Percentiles rank a stretch among this genome's conserved stretches.
phyloP scores from a whole-genome alignment of 2,888 invertebrate genomes.

The Eupithecia tripunctaria region DNA sequence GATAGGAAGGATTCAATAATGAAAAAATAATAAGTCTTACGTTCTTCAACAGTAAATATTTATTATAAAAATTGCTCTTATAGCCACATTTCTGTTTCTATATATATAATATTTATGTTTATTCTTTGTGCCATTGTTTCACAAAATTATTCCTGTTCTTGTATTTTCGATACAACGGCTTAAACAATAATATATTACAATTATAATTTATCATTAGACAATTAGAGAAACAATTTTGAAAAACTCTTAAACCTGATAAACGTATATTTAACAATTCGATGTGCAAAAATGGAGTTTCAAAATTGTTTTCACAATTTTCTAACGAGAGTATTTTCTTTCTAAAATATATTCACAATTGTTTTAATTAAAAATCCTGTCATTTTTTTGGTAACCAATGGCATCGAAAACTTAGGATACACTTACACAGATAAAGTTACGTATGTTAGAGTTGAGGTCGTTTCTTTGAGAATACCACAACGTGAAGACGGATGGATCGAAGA shows the following conservation, averaged over 20 bases:
- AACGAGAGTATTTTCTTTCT: constrained; percentile 75
- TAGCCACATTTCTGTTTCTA: constrained; percentile 84
- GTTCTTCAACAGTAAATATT: constrained; percentile 85
- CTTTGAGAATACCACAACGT: constrained; percentile 70
- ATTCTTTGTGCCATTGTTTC: constrained; percentile 85
- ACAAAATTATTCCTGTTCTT: constrained; percentile 85
- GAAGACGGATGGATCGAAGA: constrained; percentile 70
- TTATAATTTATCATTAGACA: constrained; percentile 79
- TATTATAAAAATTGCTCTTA: constrained; percentile 85
- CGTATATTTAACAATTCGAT: constrained; percentile 81
- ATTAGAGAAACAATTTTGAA: constrained; percentile 76
- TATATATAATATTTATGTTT: constrained; percentile 83
- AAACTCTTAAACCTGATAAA: constrained; percentile 73
- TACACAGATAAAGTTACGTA: constrained; percentile 77
- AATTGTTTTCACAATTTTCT: constrained; percentile 71
- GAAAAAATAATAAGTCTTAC: constrained; percentile 68
- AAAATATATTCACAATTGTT: constrained; percentile 81
- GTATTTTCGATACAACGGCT: constrained; percentile 84
- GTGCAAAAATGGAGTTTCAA: constrained; percentile 74
- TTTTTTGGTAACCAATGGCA: constrained; percentile 84
- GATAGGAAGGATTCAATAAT: not conserved
- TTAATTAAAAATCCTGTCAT: constrained; percentile 82
- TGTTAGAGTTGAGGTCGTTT: constrained; percentile 64
- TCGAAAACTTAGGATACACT: constrained; percentile 78
- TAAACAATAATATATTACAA: constrained; percentile 84